A percentile compares a stretch with the other conserved stretches of the same genome.
Evolutionary conservation across 2,113 vertebrate species (phyloP).

Genomic region (Limanda limanda): DNA sequence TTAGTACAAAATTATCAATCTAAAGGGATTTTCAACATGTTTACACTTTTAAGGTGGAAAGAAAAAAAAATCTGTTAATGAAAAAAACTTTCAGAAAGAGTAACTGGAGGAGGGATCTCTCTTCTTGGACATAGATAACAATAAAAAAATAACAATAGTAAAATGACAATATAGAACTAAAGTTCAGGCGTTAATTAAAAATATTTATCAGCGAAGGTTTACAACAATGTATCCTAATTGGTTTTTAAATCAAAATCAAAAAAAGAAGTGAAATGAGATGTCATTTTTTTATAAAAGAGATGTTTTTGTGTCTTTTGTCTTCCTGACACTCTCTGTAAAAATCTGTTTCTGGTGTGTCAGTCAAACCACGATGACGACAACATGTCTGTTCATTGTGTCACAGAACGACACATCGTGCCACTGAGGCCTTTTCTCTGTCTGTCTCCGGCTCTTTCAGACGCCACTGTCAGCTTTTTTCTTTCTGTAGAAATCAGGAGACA

Average conservation of each 20-base stretch:
- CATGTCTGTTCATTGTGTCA: conserved; percentile 14
- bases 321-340: neutral
- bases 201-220: too few species aligned
- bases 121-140: neutral
- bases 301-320: neutral
- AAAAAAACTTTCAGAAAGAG: neutral
- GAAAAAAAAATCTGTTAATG: neutral
- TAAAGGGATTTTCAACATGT: neutral
- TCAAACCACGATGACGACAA: neutral
- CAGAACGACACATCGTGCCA: conserved; percentile 9
- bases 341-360: neutral
- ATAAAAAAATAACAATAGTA: neutral
- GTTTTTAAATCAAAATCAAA: too few species aligned
- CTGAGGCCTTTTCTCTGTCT: conserved; percentile 13
- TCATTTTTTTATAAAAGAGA: too few species aligned
- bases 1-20: too few species aligned
- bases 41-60: neutral
- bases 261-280: too few species aligned
- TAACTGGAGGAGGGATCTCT: neutral
- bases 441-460: conserved; percentile 50
- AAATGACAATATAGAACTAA: too few species aligned
- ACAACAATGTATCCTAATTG: too few species aligned
- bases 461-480: conserved; percentile 44
- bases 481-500: conserved; percentile 42
- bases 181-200: too few species aligned